Percentiles rank a stretch among this genome's conserved stretches.
phyloP scores from a whole-genome alignment of 2,797 vertebrate species.

The Hippocampus kuda region DNA sequence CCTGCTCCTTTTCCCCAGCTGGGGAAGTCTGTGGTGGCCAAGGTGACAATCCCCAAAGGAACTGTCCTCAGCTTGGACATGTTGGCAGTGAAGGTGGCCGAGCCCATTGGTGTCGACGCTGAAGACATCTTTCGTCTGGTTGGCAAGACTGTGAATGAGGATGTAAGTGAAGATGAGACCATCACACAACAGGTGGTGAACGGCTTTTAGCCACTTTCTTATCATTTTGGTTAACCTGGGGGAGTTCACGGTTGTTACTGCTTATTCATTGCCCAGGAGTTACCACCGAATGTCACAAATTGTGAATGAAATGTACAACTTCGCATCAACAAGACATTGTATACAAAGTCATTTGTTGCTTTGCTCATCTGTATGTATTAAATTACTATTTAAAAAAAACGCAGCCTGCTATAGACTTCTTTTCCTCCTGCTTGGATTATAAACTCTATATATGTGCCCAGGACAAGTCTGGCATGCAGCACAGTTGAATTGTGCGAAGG shows the following conservation, averaged over 20 bases:
- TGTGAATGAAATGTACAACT: not conserved
- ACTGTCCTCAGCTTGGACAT: conserved; percentile 76
- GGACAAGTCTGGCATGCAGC: too few relatives aligned
- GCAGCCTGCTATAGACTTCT: not conserved
- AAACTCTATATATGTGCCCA: too few relatives aligned
- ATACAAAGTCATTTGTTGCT: not conserved
- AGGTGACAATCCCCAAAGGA: conserved; percentile 76
- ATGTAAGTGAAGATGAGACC: conserved; percentile 79
- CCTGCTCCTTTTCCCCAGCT: conserved; percentile 59
- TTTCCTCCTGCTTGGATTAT: not conserved
- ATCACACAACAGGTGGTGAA: conserved; percentile 73
- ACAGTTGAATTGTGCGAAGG: too few relatives aligned
- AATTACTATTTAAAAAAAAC: not conserved
- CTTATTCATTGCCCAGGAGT: not conserved
- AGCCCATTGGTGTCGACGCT: conserved; percentile 81
- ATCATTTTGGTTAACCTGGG: not conserved
- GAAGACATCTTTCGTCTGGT: conserved; percentile 84
- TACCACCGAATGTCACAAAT: not conserved
- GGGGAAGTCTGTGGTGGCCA: conserved; percentile 91
- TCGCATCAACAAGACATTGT: not conserved
- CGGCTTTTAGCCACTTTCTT: conserved; percentile 19
- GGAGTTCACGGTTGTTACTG: not conserved
- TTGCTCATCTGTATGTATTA: not conserved
- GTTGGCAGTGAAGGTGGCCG: conserved; percentile 87
- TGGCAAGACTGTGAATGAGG: conserved; percentile 71